A percentile compares a stretch with the other conserved stretches of the same genome.
phyloP scores from a whole-genome alignment of 2,113 vertebrate species.

The Eulacestoma nigropectus region DNA sequence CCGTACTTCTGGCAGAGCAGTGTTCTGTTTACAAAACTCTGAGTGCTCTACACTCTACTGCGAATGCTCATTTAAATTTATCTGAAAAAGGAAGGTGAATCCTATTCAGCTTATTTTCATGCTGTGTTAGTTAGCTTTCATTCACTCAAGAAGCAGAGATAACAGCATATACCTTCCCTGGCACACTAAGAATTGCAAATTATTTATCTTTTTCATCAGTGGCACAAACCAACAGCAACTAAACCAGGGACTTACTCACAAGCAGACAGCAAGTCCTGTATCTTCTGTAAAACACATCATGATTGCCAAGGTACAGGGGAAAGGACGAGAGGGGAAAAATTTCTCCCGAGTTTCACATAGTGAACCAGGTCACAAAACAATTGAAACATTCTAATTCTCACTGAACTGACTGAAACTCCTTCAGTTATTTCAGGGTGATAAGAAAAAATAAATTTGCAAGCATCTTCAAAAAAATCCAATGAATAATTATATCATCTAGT shows the following conservation, averaged over 20 bases:
- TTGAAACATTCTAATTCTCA: neutral
- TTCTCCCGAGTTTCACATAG: neutral
- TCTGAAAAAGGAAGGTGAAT: neutral
- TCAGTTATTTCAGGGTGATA: neutral
- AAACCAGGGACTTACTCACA: neutral
- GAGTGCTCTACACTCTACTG: neutral
- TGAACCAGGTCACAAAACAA: neutral
- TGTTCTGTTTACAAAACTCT: neutral
- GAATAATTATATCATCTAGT: neutral
- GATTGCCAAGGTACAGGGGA: neutral
- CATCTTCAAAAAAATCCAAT: neutral
- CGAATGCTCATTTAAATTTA: neutral
- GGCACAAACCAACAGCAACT: neutral
- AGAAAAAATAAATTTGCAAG: neutral
- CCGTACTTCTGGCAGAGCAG: neutral
- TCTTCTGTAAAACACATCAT: neutral
- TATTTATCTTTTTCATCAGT: neutral
- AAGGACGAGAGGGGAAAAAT: neutral
- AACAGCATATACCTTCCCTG: neutral
- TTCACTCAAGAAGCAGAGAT: neutral
- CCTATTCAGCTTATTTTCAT: neutral
- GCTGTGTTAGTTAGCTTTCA: neutral
- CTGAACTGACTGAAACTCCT: neutral
- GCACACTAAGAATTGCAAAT: neutral
- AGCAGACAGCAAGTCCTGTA: neutral